Percentiles rank a stretch among this genome's conserved stretches.
Evolutionary conservation across 2,113 vertebrate species (phyloP).

Genomic region (Isurus oxyrinchus): DNA sequence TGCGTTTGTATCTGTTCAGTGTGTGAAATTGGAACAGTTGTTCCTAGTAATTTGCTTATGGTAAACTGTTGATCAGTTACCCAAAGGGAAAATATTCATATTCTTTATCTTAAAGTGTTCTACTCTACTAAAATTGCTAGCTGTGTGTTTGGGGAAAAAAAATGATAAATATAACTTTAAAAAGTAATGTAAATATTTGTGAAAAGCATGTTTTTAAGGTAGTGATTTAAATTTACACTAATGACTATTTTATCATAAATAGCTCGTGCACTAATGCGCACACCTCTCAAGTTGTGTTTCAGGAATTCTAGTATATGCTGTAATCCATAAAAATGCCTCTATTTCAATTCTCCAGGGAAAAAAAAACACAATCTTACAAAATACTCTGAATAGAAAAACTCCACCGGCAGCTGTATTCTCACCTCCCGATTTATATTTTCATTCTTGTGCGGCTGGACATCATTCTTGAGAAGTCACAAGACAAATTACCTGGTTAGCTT

Average conservation of each 20-base stretch:
- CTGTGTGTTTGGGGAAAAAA: not conserved
- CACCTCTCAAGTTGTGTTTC: slow-evolving; percentile 4
- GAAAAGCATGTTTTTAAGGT: slow-evolving; percentile 32
- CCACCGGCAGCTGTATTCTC: not conserved
- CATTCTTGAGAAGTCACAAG: not conserved
- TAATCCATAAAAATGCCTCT: not conserved
- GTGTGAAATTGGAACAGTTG: slow-evolving; percentile 17
- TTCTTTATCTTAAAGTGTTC: slow-evolving; percentile 7
- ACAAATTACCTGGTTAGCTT: not conserved
- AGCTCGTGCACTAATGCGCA: slow-evolving; percentile 25
- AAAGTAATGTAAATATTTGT: slow-evolving; percentile 22
- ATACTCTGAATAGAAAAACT: not conserved
- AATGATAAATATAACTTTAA: slow-evolving; percentile 32
- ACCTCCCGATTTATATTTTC: not conserved
- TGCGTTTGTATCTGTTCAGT: slow-evolving; percentile 12
- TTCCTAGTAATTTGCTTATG: slow-evolving; percentile 6
- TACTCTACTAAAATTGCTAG: not conserved
- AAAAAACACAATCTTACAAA: not conserved
- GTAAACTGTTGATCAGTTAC: slow-evolving; percentile 25
- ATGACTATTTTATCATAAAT: slow-evolving; percentile 27
- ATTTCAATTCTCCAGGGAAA: not conserved
- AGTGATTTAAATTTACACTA: slow-evolving; percentile 32
- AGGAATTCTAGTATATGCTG: not conserved
- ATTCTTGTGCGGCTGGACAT: not conserved
- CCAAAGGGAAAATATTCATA: slow-evolving; percentile 26